A percentile compares a stretch with the other conserved stretches of the same genome.
Conservation (phyloP, 2,113 vertebrate species). For the Vireo altiloquus region DNA sequence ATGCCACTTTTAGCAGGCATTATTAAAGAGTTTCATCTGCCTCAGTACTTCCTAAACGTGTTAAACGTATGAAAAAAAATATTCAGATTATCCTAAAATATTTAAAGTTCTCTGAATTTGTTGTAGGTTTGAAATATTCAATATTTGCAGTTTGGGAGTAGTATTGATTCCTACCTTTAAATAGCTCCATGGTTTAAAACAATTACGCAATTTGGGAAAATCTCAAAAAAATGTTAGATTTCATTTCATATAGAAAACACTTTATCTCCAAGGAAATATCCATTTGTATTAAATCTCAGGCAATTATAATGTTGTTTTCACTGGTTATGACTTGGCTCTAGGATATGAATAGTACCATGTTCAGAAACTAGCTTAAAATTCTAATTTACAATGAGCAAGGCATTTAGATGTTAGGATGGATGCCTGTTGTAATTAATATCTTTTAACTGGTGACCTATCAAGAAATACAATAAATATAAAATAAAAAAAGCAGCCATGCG, state of each 20-base stretch:
- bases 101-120: neutral
- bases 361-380: neutral
- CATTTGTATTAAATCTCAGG: neutral
- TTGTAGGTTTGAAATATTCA: neutral
- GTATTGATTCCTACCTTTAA: neutral
- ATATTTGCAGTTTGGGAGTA: neutral
- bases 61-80: neutral
- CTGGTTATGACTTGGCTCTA: neutral
- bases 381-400: neutral
- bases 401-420: neutral
- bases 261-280: neutral
- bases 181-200: neutral
- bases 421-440: neutral
- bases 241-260: neutral
- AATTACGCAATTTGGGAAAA: neutral
- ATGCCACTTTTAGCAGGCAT: neutral
- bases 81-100: neutral
- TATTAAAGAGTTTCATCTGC: neutral
- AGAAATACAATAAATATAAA: neutral
- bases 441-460: neutral
- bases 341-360: neutral
- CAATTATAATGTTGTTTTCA: neutral
- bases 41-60: neutral
- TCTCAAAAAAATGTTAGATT: neutral
- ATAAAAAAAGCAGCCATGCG: neutral